Evolutionary conservation across 2,888 invertebrate genomes (phyloP), one percentile per base, ranked within the genome.

Genomic region (Eurytoma californica): DNA sequence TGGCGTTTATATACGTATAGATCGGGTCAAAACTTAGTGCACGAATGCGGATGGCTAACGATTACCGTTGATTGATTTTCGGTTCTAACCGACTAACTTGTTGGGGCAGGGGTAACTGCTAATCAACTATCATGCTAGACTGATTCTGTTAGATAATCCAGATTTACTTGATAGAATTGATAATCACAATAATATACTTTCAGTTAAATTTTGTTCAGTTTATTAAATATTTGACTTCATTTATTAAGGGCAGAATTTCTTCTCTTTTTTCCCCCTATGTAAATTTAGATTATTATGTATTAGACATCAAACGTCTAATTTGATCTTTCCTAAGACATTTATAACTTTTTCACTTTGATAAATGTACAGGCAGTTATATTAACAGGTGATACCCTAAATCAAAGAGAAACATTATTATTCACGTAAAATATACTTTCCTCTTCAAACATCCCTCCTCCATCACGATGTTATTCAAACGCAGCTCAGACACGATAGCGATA

Each of bases 21-120:
- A 20, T 39, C 39, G 39, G 39, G 39, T 39, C 39, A 28, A 28
- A 28, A 58, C 14, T 65, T 65, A 49, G 18, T 16, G 47, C 53
- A 55, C 53, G 58, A 47, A 30, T 58, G 24, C 24, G 66, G 61
- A 18, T 16, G 28, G 63, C 49, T 69, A 69, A 63, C 68, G 53
- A 74, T 75, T 68, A 60, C 55, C 30, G 55, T 47, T 14, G 51
- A 69, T 69, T 76, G 69, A 76, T 69, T 77, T 77, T 70, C 63
- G 57, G 49, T 51, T 61, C 30, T 16, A 65, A 55, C 24, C 53
- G 53, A 58, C 63, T 69, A 57, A 73, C 69, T 66, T 57, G 63
- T 63, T 63, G n/a, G 28, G 63, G 57, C 57, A 49, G 18, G 30
- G 55, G 51, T 69, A 76, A 76, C 55, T 47, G 63, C 57, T 76